Percentiles rank a stretch among this genome's conserved stretches.
Conservation (phyloP, 2,888 invertebrate genomes). For the Iphiclides podalirius region DNA sequence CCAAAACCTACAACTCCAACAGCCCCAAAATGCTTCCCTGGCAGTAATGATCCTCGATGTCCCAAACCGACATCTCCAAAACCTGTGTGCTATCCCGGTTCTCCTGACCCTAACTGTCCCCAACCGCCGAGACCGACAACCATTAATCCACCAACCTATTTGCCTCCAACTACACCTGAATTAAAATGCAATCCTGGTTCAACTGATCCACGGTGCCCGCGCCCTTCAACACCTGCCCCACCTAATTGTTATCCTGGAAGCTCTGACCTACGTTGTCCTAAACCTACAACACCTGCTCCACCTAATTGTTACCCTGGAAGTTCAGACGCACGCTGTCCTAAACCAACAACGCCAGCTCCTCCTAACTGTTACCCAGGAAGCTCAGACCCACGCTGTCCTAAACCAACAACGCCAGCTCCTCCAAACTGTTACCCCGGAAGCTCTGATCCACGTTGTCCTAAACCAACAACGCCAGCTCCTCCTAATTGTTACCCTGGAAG, state of each 20-base stretch:
- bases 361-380: conserved; percentile 28
- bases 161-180: conserved; percentile 34
- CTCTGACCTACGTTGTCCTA: conserved; percentile 29
- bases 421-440: conserved; percentile 39
- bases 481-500: conserved; percentile 42
- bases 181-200: conserved; percentile 45
- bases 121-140: conserved; percentile 42
- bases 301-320: conserved; percentile 31
- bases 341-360: conserved; percentile 40
- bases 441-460: conserved; percentile 29
- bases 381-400: neutral
- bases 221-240: conserved; percentile 33
- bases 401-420: conserved; percentile 30
- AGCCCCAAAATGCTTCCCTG: conserved; percentile 43
- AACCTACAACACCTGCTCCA: conserved; percentile 24
- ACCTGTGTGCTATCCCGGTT: conserved; percentile 43
- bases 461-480: conserved; percentile 32
- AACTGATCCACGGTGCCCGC: conserved; percentile 33
- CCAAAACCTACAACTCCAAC: conserved; percentile 25
- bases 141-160: conserved; percentile 38
- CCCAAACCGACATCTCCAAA: conserved; percentile 35
- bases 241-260: conserved; percentile 42
- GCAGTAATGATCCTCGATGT: conserved; percentile 45
- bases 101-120: conserved; percentile 51
- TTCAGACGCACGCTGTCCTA: conserved; percentile 36